Conservation (phyloP, 2,113 vertebrate genomes). For the Lichenostomus cassidix region DNA sequence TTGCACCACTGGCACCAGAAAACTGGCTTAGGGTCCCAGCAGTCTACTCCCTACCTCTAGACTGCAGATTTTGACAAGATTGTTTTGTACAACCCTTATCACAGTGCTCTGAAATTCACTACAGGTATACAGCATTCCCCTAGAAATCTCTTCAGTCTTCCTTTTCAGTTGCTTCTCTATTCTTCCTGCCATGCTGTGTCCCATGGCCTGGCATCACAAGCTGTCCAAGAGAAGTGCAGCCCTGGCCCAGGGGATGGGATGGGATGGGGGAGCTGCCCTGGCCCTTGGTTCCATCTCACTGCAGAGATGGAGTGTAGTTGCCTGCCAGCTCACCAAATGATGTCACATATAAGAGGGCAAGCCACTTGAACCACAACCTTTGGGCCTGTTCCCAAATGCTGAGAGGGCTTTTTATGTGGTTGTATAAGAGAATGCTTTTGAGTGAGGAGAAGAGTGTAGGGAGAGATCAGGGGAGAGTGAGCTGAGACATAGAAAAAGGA, state of each 20-base stretch:
- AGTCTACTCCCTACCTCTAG: not conserved
- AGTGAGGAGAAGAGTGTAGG: not conserved
- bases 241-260: not conserved
- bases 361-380: not conserved
- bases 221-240: not conserved
- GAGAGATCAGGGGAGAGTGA: not conserved
- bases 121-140: not conserved
- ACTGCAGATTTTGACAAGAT: not conserved
- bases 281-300: not conserved
- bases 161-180: not conserved
- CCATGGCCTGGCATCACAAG: not conserved
- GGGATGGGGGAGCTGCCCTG: not conserved
- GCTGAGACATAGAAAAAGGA: not conserved
- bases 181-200: accelerated
- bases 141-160: not conserved
- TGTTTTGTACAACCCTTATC: not conserved
- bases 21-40: not conserved
- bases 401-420: not conserved
- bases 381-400: not conserved
- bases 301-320: not conserved
- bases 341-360: accelerated
- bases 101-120: not conserved
- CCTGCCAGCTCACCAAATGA: not conserved
- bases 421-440: not conserved
- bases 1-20: not conserved